phyloP scores from a whole-genome alignment of 2,888 invertebrate genomes.

The Hydriomena furcata region DNA sequence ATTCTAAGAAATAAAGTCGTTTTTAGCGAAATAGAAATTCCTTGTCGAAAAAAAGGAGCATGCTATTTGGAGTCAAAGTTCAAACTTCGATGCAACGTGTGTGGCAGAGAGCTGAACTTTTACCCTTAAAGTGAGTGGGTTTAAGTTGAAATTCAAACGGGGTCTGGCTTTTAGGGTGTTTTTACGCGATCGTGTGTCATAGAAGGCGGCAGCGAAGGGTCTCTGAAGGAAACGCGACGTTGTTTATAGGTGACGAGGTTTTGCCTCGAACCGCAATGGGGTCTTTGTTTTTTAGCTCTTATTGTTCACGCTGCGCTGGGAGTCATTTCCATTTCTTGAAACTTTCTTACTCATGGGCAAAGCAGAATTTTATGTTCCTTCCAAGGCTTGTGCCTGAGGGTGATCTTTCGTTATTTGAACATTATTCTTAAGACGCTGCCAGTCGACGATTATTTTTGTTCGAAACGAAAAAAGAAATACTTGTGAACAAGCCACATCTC shows the following conservation, averaged over 20 bases:
- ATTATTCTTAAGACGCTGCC: no score
- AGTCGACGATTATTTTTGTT: no score
- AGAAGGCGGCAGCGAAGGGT: constrained; percentile 46
- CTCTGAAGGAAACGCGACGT: constrained; percentile 50
- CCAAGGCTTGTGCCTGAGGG: no score
- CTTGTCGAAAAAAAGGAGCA: constrained; percentile 48
- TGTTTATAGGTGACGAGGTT: constrained; percentile 66
- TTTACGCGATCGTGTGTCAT: constrained; percentile 61
- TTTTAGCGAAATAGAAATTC: constrained; percentile 37
- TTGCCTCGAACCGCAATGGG: constrained; percentile 42
- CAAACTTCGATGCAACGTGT: constrained; percentile 57
- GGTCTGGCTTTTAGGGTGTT: constrained; percentile 48
- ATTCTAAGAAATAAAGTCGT: constrained; percentile 30
- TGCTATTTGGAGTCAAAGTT: constrained; percentile 65
- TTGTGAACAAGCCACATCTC: no score
- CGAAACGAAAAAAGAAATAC: no score
- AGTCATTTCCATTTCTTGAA: constrained; percentile 27
- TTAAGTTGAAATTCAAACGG: constrained; percentile 50
- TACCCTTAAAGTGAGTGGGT: constrained; percentile 35
- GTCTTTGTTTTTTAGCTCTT: constrained; percentile 43
- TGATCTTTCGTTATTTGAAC: no score
- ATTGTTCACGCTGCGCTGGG: constrained; percentile 35
- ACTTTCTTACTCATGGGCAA: constrained; percentile 13
- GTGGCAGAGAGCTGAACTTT: constrained; percentile 33
- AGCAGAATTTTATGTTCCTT: constrained; percentile 3